Conservation (phyloP, 2,797 vertebrate species). For the Channallabes apus region DNA sequence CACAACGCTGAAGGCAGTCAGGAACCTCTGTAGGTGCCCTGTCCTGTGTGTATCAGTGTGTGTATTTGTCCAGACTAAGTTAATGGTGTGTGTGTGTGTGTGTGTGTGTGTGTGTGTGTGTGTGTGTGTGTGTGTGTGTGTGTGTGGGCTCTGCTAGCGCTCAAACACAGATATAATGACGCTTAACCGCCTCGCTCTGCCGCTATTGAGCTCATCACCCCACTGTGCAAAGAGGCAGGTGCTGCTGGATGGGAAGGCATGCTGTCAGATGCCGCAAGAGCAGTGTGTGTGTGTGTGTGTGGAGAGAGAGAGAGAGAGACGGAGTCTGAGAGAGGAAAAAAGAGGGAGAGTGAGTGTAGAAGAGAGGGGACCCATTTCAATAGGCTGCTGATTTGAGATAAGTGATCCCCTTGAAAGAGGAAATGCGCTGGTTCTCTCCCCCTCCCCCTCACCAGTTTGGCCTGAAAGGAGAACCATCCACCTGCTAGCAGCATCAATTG, state of each 20-base stretch:
- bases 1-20: slow-evolving; percentile 37
- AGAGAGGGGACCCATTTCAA: slow-evolving; percentile 60
- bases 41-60: slow-evolving; percentile 42
- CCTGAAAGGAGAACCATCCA: slow-evolving; percentile 57
- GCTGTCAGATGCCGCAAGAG: slow-evolving; percentile 49
- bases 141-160: slow-evolving; percentile 40
- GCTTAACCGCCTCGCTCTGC: slow-evolving; percentile 69
- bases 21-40: slow-evolving; percentile 54
- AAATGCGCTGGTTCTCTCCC: slow-evolving; percentile 48
- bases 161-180: slow-evolving; percentile 69
- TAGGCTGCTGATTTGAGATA: slow-evolving; percentile 66
- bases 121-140: no score
- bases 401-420: slow-evolving; percentile 62
- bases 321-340: slow-evolving; percentile 49
- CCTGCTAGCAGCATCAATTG: slow-evolving; percentile 62
- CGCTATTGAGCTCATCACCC: slow-evolving; percentile 70
- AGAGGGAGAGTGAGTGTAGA: slow-evolving; percentile 53
- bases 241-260: slow-evolving; percentile 60
- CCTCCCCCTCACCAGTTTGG: slow-evolving; percentile 48
- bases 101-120: slow-evolving; percentile 25
- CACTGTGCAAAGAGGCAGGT: slow-evolving; percentile 79
- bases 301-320: slow-evolving; percentile 9
- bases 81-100: slow-evolving; percentile 30
- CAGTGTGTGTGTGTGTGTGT: slow-evolving; percentile 34
- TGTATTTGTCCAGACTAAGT: slow-evolving; percentile 29